A percentile compares a stretch with the other conserved stretches of the same genome.
Evolutionary conservation across 2,888 invertebrate species (phyloP).

Genomic region (Polia nebulosa): DNA sequence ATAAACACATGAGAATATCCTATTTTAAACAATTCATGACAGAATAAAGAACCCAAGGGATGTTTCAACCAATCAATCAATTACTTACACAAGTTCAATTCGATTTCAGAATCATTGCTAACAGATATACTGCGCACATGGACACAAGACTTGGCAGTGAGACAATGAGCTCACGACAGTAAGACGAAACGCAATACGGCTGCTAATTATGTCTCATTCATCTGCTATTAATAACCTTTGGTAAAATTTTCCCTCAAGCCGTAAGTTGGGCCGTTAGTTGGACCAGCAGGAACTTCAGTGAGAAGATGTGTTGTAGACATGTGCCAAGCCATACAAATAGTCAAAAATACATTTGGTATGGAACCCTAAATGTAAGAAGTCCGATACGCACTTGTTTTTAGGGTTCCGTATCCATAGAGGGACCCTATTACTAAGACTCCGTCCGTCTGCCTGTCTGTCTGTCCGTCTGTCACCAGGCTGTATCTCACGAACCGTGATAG

Average conservation of each 20-base stretch:
- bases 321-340: too few species aligned
- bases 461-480: too few species aligned
- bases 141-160: conserved; percentile 50
- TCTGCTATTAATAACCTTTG: conserved; percentile 27
- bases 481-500: too few species aligned
- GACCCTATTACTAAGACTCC: too few species aligned
- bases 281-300: not conserved
- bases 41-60: not conserved
- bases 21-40: not conserved
- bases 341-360: too few species aligned
- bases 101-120: conserved; percentile 32
- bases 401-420: too few species aligned
- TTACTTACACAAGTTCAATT: conserved; percentile 11
- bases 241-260: conserved; percentile 20
- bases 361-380: too few species aligned
- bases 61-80: conserved; percentile 10
- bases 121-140: conserved; percentile 19
- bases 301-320: not conserved
- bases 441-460: too few species aligned
- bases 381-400: too few species aligned
- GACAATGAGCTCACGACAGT: conserved; percentile 44
- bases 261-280: not conserved
- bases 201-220: conserved; percentile 60
- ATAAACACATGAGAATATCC: too few species aligned
- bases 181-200: conserved; percentile 32